Evolutionary conservation across 2,797 vertebrate genomes (phyloP).

Genomic region (Martes flavigula): DNA sequence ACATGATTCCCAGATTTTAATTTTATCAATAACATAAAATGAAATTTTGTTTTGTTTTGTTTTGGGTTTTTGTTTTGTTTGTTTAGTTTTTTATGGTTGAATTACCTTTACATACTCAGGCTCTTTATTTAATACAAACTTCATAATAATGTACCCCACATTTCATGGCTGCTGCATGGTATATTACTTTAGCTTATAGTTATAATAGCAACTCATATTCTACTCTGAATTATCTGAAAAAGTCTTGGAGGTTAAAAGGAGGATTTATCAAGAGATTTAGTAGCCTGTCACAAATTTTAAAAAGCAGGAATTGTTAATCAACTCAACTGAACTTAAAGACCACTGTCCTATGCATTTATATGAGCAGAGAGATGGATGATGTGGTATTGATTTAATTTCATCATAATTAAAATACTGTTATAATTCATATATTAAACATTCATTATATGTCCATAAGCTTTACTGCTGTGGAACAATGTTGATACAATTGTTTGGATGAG

Average conservation of each 20-base stretch:
- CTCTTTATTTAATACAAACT: not conserved
- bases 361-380: not conserved
- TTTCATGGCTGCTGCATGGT: not conserved
- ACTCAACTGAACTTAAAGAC: not conserved
- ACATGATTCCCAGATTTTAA: not conserved
- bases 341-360: not conserved
- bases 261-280: not conserved
- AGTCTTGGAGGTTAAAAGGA: not conserved
- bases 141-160: not conserved
- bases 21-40: conserved; percentile 27
- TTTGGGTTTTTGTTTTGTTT: too few relatives aligned
- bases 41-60: not conserved
- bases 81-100: not conserved
- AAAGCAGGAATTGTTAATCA: not conserved
- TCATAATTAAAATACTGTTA: conserved; percentile 4
- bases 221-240: conserved; percentile 8
- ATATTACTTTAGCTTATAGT: conserved; percentile 11
- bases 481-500: not conserved
- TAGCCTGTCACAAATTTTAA: not conserved
- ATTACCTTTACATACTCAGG: not conserved
- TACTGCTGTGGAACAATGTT: not conserved
- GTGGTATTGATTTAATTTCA: not conserved
- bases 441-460: not conserved
- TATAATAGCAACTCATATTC: not conserved
- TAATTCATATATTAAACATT: conserved; percentile 29